Evolutionary conservation across 2,888 invertebrate species (phyloP).

Genomic region (Leptopilina drosophilae): DNA sequence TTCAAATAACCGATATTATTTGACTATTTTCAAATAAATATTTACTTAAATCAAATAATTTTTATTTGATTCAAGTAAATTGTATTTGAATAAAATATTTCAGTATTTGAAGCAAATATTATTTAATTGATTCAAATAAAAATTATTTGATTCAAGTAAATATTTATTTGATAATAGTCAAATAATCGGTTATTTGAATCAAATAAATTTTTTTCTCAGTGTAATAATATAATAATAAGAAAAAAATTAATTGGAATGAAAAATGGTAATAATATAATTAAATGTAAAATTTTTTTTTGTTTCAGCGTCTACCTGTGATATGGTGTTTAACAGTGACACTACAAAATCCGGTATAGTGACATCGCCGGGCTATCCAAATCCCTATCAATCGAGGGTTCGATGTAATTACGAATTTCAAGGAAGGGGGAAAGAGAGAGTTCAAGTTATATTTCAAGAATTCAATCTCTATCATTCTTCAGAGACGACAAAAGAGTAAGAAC

Average conservation of each 20-base stretch:
- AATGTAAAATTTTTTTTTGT: slow-evolving; percentile 68
- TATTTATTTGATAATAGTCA: too few species aligned
- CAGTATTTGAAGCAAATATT: too few species aligned
- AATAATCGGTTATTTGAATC: too few species aligned
- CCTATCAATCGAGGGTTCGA: slow-evolving; percentile 87
- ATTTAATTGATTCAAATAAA: too few species aligned
- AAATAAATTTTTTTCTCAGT: too few species aligned
- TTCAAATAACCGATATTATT: too few species aligned
- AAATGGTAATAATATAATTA: too few species aligned
- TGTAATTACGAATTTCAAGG: slow-evolving; percentile 96
- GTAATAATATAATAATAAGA: neutral
- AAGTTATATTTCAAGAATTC: slow-evolving; percentile 91
- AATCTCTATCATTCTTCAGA: slow-evolving; percentile 84
- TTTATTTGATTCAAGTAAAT: too few species aligned
- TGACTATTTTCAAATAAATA: too few species aligned
- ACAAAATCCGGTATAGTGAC: slow-evolving; percentile 90
- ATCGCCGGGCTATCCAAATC: slow-evolving; percentile 90
- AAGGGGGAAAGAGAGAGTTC: slow-evolving; percentile 89
- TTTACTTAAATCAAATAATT: too few species aligned
- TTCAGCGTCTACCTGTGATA: slow-evolving; percentile 88
- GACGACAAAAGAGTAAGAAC: slow-evolving; percentile 82
- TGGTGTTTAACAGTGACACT: slow-evolving; percentile 87
- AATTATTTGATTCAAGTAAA: too few species aligned
- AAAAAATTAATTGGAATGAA: neutral
- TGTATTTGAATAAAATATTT: too few species aligned